A percentile compares a stretch with the other conserved stretches of the same genome.
phyloP scores from a whole-genome alignment of 2,888 invertebrate species.

The Drosophila limbata region DNA sequence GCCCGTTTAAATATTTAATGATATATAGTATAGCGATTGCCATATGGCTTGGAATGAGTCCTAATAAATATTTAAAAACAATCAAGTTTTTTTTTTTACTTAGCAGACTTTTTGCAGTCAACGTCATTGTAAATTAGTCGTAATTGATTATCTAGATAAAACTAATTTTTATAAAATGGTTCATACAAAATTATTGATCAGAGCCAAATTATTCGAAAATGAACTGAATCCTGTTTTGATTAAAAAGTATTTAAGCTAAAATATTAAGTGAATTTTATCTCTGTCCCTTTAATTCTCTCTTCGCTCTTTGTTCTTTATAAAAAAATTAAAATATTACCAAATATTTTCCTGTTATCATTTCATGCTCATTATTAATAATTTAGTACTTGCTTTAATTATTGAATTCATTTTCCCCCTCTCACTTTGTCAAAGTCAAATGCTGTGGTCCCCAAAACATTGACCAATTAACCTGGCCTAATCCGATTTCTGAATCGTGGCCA shows the following conservation, averaged over 20 bases:
- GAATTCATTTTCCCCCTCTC: neutral
- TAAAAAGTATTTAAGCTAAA: too few species aligned
- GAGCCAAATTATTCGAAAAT: too few species aligned
- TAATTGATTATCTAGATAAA: neutral
- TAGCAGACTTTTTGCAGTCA: neutral
- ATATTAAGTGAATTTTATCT: too few species aligned
- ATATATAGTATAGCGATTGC: slow-evolving; percentile 39
- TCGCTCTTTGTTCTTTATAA: too few species aligned
- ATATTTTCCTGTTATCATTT: neutral
- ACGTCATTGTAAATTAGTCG: neutral
- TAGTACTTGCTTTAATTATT: neutral
- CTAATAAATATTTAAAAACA: slow-evolving; percentile 6
- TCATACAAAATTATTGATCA: neutral
- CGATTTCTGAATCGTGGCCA: neutral
- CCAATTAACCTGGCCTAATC: slow-evolving; percentile 4
- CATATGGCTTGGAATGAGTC: slow-evolving; percentile 9
- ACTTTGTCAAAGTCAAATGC: neutral
- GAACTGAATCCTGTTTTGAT: too few species aligned
- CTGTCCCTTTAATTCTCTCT: too few species aligned
- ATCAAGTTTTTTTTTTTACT: neutral
- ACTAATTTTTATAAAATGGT: neutral
- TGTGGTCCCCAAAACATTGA: slow-evolving; percentile 2
- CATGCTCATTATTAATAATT: neutral
- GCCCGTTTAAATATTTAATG: slow-evolving; percentile 31
- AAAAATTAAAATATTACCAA: neutral